Evolutionary conservation across 2,797 vertebrate species (phyloP), one percentile per base, ranked within the genome.

Genomic region (Hybognathus amarus): DNA sequence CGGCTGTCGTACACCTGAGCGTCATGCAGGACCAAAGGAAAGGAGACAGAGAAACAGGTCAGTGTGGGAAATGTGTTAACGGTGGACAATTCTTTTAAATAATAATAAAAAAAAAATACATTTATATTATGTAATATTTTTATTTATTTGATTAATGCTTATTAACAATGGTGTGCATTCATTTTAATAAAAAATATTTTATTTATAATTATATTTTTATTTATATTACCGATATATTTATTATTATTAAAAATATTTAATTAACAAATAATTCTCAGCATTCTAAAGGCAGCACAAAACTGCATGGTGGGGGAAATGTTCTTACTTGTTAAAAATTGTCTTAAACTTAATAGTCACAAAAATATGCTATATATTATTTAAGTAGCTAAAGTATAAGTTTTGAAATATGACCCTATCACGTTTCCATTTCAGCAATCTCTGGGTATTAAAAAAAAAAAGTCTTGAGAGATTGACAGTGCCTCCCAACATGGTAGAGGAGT

Each of bases 11-110:
- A 36, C 63, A 13, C 18, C 38, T 79, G 66, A 84, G 9, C 66
- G 77, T 17, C 61, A 88, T 89, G 88, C 87, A 88, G 47, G 68
- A 87, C 20, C 82, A 85, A 82, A 86, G 66, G 40, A 56, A 77
- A 70, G 59, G 22, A 52, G 69, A 79, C 18, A 47, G 68, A 83
- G 83, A 79, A 59, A 76, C 40, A 79, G 87, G 88, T 89, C 79
- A 88, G 83, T 82, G 59, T 40, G 24, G 33, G n/a, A 15, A 64
- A 64, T 77, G 13, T 63, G 33, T 6, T 13, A 40, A 70, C 12
- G 24, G 33, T 27, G n/a, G 20, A 22, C 15, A 71, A n/a, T 47
- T 81, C 5, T 54, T 54, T 30, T 45, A 68, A 45, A 3, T 5
- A 70, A 22, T 12, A 20, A 70, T 2, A 2, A 0, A 45, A 45